Conservation (phyloP, 2,888 invertebrate genomes). For the Arge pagana region DNA sequence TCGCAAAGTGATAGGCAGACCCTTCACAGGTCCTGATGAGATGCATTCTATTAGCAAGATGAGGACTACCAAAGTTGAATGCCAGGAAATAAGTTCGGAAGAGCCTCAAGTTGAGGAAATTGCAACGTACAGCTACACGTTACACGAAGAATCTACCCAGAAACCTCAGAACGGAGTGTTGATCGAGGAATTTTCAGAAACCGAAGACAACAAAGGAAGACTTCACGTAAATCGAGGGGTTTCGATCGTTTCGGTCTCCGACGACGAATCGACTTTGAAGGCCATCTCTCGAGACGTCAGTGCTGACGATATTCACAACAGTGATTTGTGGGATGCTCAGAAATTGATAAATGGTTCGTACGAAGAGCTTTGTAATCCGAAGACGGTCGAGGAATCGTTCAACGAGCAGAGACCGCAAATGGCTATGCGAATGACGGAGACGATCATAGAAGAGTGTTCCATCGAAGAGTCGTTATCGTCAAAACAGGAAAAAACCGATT, state of each 20-base stretch:
- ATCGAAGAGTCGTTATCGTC: conserved; percentile 61
- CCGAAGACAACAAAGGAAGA: conserved; percentile 57
- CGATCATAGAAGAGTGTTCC: conserved; percentile 59
- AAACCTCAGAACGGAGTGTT: conserved; percentile 51
- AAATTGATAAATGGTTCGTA: conserved; percentile 36
- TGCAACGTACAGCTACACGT: conserved; percentile 65
- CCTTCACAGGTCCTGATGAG: conserved; percentile 68
- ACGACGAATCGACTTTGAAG: conserved; percentile 66
- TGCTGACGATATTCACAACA: conserved; percentile 64
- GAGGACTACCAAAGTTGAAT: conserved; percentile 65
- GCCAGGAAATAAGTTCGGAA: conserved; percentile 61
- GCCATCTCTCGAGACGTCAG: conserved; percentile 66
- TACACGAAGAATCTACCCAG: conserved; percentile 58
- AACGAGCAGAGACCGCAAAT: conserved; percentile 38
- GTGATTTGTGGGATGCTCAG: conserved; percentile 31
- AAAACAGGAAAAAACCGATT: conserved; percentile 42
- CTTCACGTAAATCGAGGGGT: conserved; percentile 61
- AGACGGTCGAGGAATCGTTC: conserved; percentile 32
- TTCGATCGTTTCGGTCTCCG: conserved; percentile 71
- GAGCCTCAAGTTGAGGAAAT: conserved; percentile 66
- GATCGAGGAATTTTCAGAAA: conserved; percentile 57
- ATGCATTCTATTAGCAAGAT: conserved; percentile 70
- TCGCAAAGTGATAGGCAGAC: conserved; percentile 37
- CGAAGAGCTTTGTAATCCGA: conserved; percentile 37
- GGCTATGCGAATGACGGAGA: conserved; percentile 43